These are phyloP conservation scores for Lochmaea crataegi DNA, from an alignment of 2,888 invertebrate species.

Conservation along the genomic window DNA sequence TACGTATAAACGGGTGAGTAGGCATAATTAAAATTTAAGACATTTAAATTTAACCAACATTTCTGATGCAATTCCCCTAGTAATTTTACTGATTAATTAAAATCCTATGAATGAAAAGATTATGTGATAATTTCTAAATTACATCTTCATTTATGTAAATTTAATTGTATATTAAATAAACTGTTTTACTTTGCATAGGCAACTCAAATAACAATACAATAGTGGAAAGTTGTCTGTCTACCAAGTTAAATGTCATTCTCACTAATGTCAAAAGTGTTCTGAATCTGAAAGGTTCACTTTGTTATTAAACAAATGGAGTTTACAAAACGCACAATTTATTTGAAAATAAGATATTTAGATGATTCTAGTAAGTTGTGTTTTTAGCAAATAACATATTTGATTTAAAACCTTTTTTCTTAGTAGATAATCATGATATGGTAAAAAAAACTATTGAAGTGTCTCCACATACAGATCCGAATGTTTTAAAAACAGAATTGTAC, in stretches of 20 bases:
- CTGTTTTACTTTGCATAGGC: background rate
- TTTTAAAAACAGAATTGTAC: slow-evolving; percentile 57
- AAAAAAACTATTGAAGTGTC: slow-evolving; percentile 56
- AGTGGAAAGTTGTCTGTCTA: background rate
- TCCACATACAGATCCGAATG: slow-evolving; percentile 54
- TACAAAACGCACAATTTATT: slow-evolving; percentile 48
- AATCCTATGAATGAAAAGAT: too few relatives aligned
- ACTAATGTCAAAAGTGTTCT: background rate
- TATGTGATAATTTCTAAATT: too few relatives aligned
- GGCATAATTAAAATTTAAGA: background rate
- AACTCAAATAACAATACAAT: background rate
- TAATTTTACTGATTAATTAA: background rate
- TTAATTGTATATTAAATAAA: background rate
- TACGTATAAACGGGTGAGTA: background rate
- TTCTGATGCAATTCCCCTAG: background rate
- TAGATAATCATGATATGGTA: slow-evolving; percentile 51
- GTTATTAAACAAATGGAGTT: slow-evolving; percentile 38
- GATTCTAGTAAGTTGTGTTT: slow-evolving; percentile 47
- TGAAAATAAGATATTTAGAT: slow-evolving; percentile 58
- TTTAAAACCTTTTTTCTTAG: slow-evolving; percentile 42
- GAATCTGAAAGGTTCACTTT: background rate
- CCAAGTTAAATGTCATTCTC: background rate
- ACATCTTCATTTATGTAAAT: background rate
- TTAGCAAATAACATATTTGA: background rate
- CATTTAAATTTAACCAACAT: background rate